These are phyloP conservation scores for Incurvaria masculella DNA, from an alignment of 2,888 invertebrate genomes.

Conservation along the genomic window DNA sequence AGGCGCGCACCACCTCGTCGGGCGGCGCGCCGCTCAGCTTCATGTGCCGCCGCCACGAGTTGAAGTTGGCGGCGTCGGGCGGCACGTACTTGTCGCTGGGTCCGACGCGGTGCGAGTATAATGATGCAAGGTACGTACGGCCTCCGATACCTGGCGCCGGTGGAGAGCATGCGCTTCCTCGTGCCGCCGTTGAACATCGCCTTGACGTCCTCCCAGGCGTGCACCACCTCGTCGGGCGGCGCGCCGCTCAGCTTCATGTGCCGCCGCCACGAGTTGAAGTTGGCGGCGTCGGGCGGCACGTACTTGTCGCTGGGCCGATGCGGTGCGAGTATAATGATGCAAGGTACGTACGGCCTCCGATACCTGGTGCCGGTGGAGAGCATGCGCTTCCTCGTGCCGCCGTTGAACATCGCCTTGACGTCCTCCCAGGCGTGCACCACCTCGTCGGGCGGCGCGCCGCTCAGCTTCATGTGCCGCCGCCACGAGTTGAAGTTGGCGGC, in stretches of 20 bases:
- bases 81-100: no score
- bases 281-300: conserved; percentile 95
- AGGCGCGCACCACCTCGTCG: conserved; percentile 69
- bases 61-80: conserved; percentile 89
- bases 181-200: conserved; percentile 99
- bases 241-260: conserved; percentile 88
- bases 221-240: conserved; percentile 77
- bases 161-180: conserved; percentile 70
- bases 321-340: conserved; percentile 75
- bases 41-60: conserved; percentile 88
- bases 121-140: not conserved
- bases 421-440: conserved; percentile 94
- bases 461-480: conserved; percentile 92
- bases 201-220: conserved; percentile 97
- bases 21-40: conserved; percentile 68
- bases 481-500: conserved; percentile 99
- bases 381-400: conserved; percentile 85
- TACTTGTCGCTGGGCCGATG: conserved; percentile 81
- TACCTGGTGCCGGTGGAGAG: conserved; percentile 37
- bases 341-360: not conserved
- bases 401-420: conserved; percentile 99
- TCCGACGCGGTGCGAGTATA: no score
- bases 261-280: conserved; percentile 97
- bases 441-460: conserved; percentile 78
- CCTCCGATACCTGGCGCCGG: conserved; percentile 72